Evolutionary conservation across 2,113 vertebrate genomes (phyloP), one percentile per base, ranked within the genome.

Genomic region (Seriola aureovittata): DNA sequence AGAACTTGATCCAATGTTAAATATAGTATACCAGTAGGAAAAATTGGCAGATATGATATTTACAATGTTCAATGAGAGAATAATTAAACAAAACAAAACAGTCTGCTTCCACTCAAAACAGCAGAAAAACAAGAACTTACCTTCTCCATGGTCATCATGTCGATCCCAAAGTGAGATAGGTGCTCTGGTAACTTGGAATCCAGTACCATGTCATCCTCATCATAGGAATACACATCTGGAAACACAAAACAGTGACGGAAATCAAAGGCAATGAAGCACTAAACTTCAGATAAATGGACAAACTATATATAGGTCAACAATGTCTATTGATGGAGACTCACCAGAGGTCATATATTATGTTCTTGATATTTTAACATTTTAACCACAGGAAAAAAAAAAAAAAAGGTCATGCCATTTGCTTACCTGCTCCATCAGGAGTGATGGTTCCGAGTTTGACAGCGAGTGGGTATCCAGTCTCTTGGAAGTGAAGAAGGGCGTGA

Each of bases 91-190:
- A 17, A 64, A 36, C 17, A 42, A 25, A 25, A 23, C 14, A 34
- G 19, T 65, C 11, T 0, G 16, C 32, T 79, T 68, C 10, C 2
- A 72, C 12, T 42, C 32, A 57, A 52, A 46, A 65, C 0, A 60
- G 21, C 25, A 62, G 9, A 54, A 34, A 80, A 3, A 11, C 3
- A 11, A 59, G 38, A 38, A 71, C 72, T 71, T 89, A 96, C 98
- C 96, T 99, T 99, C 92, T 99, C 97, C 98, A 99, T 99, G 89
- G 97, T 98, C 91, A 99, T 97, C 98, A 99, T 99, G 95, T 99
- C 94, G 3, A 99, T 99, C 58, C 98, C 98, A 80, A 99, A 99
- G 90, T 99, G 98, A 82, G 97, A 57, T 6, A 99, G 93, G 60
- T 99, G 98, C 76, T 99, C 98, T 2, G 98, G 97, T 69, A 99